phyloP scores from a whole-genome alignment of 1,140 invertebrate genomes.

The Aphidius ervi region DNA sequence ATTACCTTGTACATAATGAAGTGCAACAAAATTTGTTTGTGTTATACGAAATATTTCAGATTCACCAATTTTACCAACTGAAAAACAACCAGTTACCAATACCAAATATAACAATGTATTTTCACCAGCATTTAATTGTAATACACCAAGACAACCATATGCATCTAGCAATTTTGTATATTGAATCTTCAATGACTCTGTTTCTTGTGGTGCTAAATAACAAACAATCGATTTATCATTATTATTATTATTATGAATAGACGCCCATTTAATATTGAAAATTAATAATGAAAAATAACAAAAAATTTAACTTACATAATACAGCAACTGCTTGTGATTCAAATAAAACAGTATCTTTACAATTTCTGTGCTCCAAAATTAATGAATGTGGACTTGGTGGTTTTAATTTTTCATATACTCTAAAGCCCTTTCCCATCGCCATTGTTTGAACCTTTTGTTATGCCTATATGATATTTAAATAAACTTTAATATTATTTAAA shows the following conservation, averaged over 20 bases:
- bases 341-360: constrained; percentile 81
- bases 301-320: constrained; percentile 61
- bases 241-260: background rate
- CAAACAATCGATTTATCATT: constrained; percentile 13
- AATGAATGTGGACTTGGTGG: constrained; percentile 84
- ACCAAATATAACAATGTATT: constrained; percentile 81
- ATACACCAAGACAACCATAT: constrained; percentile 87
- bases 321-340: constrained; percentile 86
- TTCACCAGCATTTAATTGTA: constrained; percentile 83
- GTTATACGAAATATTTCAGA: constrained; percentile 93
- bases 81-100: constrained; percentile 90
- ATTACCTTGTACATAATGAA: constrained; percentile 73
- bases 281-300: background rate
- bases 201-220: constrained; percentile 69
- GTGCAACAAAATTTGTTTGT: constrained; percentile 82
- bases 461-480: background rate
- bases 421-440: constrained; percentile 91
- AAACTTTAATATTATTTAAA: background rate
- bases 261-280: constrained; percentile 1
- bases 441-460: constrained; percentile 51
- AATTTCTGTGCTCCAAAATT: constrained; percentile 81
- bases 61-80: constrained; percentile 89
- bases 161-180: constrained; percentile 88
- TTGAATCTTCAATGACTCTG: constrained; percentile 79
- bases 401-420: constrained; percentile 82